Base-by-base conservation (phyloP, 1,140 invertebrate species). In the Drosophila cardini region DNA sequence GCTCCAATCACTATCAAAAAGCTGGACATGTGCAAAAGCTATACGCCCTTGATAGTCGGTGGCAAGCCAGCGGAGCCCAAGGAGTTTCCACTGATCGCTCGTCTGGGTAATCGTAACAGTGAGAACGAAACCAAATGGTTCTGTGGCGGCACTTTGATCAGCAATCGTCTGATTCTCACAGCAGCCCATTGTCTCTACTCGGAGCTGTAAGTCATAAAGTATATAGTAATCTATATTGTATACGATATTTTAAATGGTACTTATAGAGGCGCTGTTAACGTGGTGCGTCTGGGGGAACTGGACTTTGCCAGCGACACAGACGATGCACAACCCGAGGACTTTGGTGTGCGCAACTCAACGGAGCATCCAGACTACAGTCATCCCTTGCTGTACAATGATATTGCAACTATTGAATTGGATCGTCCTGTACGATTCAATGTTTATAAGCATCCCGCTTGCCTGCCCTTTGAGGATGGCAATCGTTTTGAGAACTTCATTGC, bases 131-230 rank as follows among this genome's bases (percentile, higher is more conserved):
- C 60, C 30, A 46, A 32, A 10, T 93, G 91, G 86, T 76, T 90
- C 52, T 93, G 92, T 71, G 92, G 89, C 10, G 92, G 92, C 11
- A 92, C 91, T 3, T 63, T 93, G 18, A 90, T 93, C n/a, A 92
- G 82, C 21, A 75, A 91, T 45, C 67, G 67, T 9, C 80, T 84
- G 75, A 76, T 93, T 26, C 60, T 93, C 0, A 92, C 92, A 0
- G 92, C 92, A 1, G 92, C 92, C 15, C 92, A 93, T 62, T 93
- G 92, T 18, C 76, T 90, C 36, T 79, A 63, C 6, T 42, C 40
- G 9, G 11, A 50, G 1, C 34, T 32, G 90, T 91, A 50, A 30
- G 72, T 72, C 32, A 7, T 18, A 1, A 5, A 57, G n/a, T 6
- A 16, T 9, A 45, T 2, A 2, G 4, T 38, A 4, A 0, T 6